phyloP scores from a whole-genome alignment of 1,140 invertebrate species.

The Macrostomum lignano region DNA sequence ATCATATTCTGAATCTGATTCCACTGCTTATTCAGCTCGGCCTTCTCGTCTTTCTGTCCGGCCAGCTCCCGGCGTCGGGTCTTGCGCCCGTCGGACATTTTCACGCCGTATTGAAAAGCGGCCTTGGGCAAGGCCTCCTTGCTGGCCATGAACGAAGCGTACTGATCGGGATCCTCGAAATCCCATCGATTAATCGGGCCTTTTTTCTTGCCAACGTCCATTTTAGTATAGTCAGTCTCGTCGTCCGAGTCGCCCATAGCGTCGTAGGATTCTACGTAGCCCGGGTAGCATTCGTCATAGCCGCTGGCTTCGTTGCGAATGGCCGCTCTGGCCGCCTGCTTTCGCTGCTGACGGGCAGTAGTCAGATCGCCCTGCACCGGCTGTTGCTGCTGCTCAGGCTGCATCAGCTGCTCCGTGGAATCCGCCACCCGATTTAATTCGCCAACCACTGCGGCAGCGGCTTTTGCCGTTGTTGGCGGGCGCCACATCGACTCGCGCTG shows the following conservation, averaged over 20 bases:
- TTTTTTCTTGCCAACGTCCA: slow-evolving; percentile 53
- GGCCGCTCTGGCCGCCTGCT: background rate
- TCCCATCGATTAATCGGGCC: slow-evolving; percentile 51
- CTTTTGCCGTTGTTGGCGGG: background rate
- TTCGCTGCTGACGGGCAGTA: background rate
- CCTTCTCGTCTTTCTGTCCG: slow-evolving; percentile 50
- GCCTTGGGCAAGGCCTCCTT: slow-evolving; percentile 91
- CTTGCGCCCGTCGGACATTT: slow-evolving; percentile 75
- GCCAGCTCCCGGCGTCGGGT: slow-evolving; percentile 45
- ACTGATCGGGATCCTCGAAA: slow-evolving; percentile 90
- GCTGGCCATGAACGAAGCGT: slow-evolving; percentile 79
- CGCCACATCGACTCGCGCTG: background rate
- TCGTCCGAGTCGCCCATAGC: slow-evolving; percentile 39
- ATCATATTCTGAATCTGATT: slow-evolving; percentile 47
- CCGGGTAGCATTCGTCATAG: slow-evolving; percentile 11
- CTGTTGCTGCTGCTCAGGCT: background rate
- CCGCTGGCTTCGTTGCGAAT: slow-evolving; percentile 6
- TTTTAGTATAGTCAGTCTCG: slow-evolving; percentile 90
- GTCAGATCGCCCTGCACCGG: background rate
- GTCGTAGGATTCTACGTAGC: slow-evolving; percentile 26
- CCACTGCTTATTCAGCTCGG: slow-evolving; percentile 85
- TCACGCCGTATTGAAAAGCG: slow-evolving; percentile 93
- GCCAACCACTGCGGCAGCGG: background rate
- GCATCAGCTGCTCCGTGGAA: background rate
- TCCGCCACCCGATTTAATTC: background rate